phyloP scores from a whole-genome alignment of 2,888 invertebrate species.

The Bugulina stolonifera region DNA sequence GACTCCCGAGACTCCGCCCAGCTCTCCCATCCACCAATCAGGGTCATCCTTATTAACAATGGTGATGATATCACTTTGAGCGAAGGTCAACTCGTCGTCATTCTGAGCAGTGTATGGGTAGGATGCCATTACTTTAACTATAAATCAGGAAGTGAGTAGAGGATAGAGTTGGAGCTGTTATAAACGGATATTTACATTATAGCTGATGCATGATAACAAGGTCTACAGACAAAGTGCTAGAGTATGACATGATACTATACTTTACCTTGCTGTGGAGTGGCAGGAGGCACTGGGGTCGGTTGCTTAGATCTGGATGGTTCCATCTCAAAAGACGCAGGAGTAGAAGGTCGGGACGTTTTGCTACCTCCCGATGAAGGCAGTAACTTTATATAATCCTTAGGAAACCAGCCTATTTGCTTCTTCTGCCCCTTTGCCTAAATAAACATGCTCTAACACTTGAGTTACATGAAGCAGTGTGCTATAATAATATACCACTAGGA shows the following conservation, averaged over 20 bases:
- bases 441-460: no score
- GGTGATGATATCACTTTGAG: slow-evolving; percentile 47
- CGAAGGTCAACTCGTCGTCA: slow-evolving; percentile 51
- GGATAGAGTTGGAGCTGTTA: no score
- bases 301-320: neutral
- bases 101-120: slow-evolving; percentile 49
- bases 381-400: slow-evolving; percentile 88
- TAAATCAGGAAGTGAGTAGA: no score
- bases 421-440: slow-evolving; percentile 68
- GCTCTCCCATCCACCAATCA: slow-evolving; percentile 96
- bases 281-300: neutral
- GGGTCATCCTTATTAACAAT: slow-evolving; percentile 79
- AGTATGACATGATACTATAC: neutral
- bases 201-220: no score
- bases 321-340: neutral
- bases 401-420: slow-evolving; percentile 96
- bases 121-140: slow-evolving; percentile 33
- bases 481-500: no score
- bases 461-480: no score
- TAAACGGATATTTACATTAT: no score
- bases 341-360: neutral
- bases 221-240: no score
- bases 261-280: neutral
- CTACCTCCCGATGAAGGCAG: slow-evolving; percentile 34
- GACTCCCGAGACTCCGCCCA: slow-evolving; percentile 78